phyloP scores from a whole-genome alignment of 1,140 invertebrate species.

The Calliphora vicina region DNA sequence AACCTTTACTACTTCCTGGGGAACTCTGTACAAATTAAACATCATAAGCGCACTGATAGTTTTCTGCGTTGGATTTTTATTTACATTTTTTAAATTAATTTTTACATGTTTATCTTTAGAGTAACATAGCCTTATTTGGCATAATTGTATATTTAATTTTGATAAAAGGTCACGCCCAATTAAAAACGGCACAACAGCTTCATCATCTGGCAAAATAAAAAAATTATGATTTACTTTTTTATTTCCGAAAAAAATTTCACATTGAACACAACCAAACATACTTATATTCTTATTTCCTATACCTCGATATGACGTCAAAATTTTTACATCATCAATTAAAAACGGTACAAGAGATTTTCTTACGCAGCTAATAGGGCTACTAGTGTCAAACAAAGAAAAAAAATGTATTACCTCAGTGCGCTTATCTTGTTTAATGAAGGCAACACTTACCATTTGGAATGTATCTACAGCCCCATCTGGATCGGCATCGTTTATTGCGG shows the following conservation, averaged over 20 bases:
- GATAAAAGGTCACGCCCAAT: background rate
- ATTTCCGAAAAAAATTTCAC: background rate
- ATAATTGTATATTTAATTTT: background rate
- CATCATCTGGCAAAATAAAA: background rate
- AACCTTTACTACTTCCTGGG: too few relatives aligned
- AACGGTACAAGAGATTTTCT: background rate
- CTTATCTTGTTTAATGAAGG: too few relatives aligned
- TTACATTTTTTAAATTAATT: slow-evolving; percentile 42
- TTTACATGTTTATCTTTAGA: background rate
- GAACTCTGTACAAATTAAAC: background rate
- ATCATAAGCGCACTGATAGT: background rate
- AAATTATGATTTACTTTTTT: background rate
- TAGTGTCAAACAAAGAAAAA: too few relatives aligned
- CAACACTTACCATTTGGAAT: background rate
- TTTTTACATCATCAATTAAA: background rate
- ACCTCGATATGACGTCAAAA: background rate
- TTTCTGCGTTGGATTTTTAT: background rate
- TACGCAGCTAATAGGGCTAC: too few relatives aligned
- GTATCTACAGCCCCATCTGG: background rate
- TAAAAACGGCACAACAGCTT: background rate
- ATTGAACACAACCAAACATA: background rate
- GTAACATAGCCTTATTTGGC: background rate
- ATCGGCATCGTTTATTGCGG: background rate
- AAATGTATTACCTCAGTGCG: too few relatives aligned
- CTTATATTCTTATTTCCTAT: background rate